Base-by-base conservation (phyloP, 2,797 vertebrate genomes). In the Bufotes viridis region DNA sequence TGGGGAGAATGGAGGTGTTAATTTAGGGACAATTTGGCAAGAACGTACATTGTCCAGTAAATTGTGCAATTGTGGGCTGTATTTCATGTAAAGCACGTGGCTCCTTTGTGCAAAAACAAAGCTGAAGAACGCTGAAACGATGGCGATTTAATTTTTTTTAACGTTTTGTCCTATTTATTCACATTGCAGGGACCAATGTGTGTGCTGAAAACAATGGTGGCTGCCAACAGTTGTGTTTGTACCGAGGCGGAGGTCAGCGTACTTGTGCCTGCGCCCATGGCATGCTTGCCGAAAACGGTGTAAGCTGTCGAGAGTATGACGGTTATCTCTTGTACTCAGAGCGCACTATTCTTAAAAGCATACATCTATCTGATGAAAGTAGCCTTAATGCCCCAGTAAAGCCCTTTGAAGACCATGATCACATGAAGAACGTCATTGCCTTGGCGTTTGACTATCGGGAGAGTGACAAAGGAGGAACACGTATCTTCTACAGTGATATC, bases 361-460 rank as follows among this genome's bases (percentile, higher is more conserved):
- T 99, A 89, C 98, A 99, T 93, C 94, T 99, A n/a, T 99, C 98
- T 0, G 97, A 99, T 0, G 98, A 99, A 92, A 98, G 96, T n/a
- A 99, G 99, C 93, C 96, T 99, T 84, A 99, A 99, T 0, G 98
- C 98, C 0, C 98, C 98, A 0, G 97, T 99, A 85, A 98, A 98
- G 82, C 98, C 98, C 22, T 99, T 99, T 0, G 98, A 99, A 92
- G 98, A 99, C 2, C 96, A 97, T 0, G 98, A 99, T 79, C 97
- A 98, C 95, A 99, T 99, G 98, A 99, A 98, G 93, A 99, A 99
- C 0, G 98, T 99, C 91, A 99, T 99, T 0, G 98, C 98, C 1
- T 93, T 99, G 90, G 97, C 96, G 87, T 99, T 98, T 0, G 98
- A 99, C 93, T 99, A 98, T 91, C 96, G 96, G 4, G 96, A 96